A percentile compares a stretch with the other conserved stretches of the same genome.
phyloP scores from a whole-genome alignment of 2,888 invertebrate species.

The Agonopterix arenella region DNA sequence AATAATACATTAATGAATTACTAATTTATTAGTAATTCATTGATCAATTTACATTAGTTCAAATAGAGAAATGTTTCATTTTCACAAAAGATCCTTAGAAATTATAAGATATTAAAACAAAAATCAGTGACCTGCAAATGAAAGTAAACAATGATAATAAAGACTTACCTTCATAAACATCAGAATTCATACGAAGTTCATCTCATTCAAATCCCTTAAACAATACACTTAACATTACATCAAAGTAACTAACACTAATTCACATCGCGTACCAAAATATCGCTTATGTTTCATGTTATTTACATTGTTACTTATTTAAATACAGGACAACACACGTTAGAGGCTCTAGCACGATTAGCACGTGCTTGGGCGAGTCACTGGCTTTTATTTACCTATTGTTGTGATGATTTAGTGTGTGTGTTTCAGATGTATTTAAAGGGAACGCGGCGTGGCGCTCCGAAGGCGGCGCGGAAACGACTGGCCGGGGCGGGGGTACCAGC shows the following conservation, averaged over 20 bases:
- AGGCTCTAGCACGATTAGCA: constrained; percentile 11
- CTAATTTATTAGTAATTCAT: no score
- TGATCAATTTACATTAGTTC: no score
- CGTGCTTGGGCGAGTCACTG: constrained; percentile 7
- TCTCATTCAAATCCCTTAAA: constrained; percentile 6
- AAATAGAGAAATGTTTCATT: no score
- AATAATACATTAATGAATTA: no score
- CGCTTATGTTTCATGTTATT: constrained; percentile 1
- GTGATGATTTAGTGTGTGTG: constrained; percentile 35
- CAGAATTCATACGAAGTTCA: constrained; percentile 21
- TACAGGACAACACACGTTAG: constrained; percentile 16
- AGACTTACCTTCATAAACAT: constrained; percentile 31
- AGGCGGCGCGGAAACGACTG: constrained; percentile 56
- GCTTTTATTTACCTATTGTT: constrained; percentile 17
- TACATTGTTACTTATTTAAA: constrained; percentile 5
- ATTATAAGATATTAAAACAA: no score
- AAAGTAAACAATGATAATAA: background rate
- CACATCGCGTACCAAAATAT: constrained; percentile 15
- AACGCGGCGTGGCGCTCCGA: constrained; percentile 38
- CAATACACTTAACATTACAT: constrained; percentile 11
- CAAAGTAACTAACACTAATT: constrained; percentile 11
- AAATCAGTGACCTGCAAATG: no score
- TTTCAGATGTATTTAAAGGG: constrained; percentile 15
- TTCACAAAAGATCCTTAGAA: no score
- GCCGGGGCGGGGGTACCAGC: constrained; percentile 40